Percentiles rank a stretch among this genome's conserved stretches.
These are phyloP conservation scores for Apomyelois bistriatella DNA, from an alignment of 2,888 invertebrate genomes.

Conservation along the genomic window DNA sequence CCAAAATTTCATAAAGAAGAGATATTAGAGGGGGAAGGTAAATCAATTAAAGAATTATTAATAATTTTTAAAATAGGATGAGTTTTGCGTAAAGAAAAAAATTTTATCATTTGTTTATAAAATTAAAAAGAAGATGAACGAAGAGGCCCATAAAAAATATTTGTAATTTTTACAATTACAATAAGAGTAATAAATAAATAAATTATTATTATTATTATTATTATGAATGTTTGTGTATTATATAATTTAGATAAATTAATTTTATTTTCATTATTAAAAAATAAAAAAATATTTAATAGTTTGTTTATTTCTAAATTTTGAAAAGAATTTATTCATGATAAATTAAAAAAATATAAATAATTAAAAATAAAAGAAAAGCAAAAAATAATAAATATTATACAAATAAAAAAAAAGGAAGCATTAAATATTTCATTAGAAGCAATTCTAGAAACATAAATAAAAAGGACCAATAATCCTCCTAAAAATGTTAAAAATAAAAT, in stretches of 20 bases:
- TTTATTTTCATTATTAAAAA: slow-evolving; percentile 27
- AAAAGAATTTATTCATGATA: slow-evolving; percentile 51
- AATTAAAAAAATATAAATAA: slow-evolving; percentile 35
- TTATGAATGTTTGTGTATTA: slow-evolving; percentile 69
- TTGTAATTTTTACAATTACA: slow-evolving; percentile 79
- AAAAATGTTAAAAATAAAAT: slow-evolving; percentile 82
- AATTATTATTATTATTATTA: slow-evolving; percentile 77
- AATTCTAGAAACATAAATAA: slow-evolving; percentile 82
- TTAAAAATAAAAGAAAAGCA: no score
- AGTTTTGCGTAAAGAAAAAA: slow-evolving; percentile 56
- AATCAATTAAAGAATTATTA: slow-evolving; percentile 78
- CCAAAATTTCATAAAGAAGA: slow-evolving; percentile 85
- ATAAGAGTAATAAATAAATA: slow-evolving; percentile 81
- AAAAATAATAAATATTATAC: slow-evolving; percentile 26
- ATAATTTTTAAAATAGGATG: slow-evolving; percentile 78
- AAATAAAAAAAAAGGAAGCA: slow-evolving; percentile 34
- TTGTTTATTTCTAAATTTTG: slow-evolving; percentile 49
- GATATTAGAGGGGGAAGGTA: slow-evolving; percentile 82
- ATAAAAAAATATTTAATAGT: slow-evolving; percentile 37
- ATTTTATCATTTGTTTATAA: no score
- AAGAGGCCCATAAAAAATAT: slow-evolving; percentile 52
- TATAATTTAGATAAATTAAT: slow-evolving; percentile 75
- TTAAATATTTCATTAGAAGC: slow-evolving; percentile 81
- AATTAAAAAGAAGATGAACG: no score
- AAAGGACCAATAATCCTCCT: slow-evolving; percentile 82